phyloP scores from a whole-genome alignment of 2,113 vertebrate genomes.

The Proteles cristata region DNA sequence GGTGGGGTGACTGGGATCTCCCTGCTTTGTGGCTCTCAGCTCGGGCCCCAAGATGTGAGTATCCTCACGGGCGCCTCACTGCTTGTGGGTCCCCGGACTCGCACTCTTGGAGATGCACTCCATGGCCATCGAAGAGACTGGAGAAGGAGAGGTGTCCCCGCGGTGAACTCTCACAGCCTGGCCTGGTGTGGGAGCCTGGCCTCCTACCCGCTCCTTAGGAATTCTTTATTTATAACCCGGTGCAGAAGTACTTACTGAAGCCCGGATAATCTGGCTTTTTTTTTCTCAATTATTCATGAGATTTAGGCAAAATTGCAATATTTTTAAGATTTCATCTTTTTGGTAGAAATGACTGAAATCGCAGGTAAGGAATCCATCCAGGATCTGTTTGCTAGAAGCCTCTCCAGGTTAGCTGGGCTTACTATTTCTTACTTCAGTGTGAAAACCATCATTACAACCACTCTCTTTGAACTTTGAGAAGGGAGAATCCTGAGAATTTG shows the following conservation, averaged over 20 bases:
- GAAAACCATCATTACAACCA: not conserved
- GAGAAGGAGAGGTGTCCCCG: not conserved
- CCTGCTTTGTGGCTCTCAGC: accelerated
- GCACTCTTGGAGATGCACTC: not conserved
- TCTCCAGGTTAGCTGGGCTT: not conserved
- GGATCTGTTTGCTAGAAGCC: not conserved
- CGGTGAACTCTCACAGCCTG: accelerated
- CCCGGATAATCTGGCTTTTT: not conserved
- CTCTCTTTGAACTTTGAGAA: conserved; percentile 47
- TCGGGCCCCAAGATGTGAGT: too few species aligned
- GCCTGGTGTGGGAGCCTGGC: too few species aligned
- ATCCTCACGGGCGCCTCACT: accelerated
- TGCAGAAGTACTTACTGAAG: not conserved
- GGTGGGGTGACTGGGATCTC: accelerated
- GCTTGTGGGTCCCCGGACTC: not conserved
- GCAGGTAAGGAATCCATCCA: not conserved
- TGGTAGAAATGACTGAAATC: not conserved
- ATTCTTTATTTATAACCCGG: accelerated
- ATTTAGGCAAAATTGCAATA: not conserved
- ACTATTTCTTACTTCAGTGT: not conserved
- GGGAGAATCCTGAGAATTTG: not conserved
- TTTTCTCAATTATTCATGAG: not conserved
- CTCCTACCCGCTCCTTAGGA: not conserved
- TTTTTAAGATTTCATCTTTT: not conserved
- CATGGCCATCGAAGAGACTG: accelerated